Evolutionary conservation across 2,113 vertebrate genomes (phyloP), one percentile per base, ranked within the genome.

Genomic region (Neotoma lepida): DNA sequence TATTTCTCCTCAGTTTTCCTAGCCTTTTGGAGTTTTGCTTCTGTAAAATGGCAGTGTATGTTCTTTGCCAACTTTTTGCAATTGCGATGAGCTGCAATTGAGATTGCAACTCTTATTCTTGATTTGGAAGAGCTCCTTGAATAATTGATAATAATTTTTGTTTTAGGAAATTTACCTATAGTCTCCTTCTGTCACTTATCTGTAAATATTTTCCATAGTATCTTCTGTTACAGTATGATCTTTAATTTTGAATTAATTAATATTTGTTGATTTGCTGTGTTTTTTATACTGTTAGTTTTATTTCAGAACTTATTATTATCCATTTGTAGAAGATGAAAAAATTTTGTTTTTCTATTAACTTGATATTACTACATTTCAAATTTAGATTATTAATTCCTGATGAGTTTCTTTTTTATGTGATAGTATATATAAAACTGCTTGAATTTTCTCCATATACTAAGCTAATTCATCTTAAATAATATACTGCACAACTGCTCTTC

Each of bases 361-460:
- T 91, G 66, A 73, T 78, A 68, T 41, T 84, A n/a, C 74, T 80
- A 49, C 24, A 35, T 95, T 71, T 95, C 44, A 77, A 30, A 93
- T 87, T 92, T 51, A 92, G 54, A 68, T 56, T 22, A 89, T 33
- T 80, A 74, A 80, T 49, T 91, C 61, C 70, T 64, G 12, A 44
- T 39, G 9, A 77, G 6, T 77, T 8, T 35, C 17, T 24, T 73
- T 73, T 73, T 56, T 68, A 4, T 68, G 46, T 81, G 49, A 5
- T 28, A 3, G 9, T 56, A 26, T 54, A 70, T 41, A 71, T 22
- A 30, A 91, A 93, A 77, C 66, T 28, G 33, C 9, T 71, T 8
- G 77, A 54, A 74, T 71, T 86, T 94, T 76, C 41, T 58, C 2
- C 44, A 63, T 33, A 54, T 26, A 86, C 26, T 74, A 22, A 94